Base-by-base conservation (phyloP, 2,113 vertebrate species). In the Urocolius indicus region DNA sequence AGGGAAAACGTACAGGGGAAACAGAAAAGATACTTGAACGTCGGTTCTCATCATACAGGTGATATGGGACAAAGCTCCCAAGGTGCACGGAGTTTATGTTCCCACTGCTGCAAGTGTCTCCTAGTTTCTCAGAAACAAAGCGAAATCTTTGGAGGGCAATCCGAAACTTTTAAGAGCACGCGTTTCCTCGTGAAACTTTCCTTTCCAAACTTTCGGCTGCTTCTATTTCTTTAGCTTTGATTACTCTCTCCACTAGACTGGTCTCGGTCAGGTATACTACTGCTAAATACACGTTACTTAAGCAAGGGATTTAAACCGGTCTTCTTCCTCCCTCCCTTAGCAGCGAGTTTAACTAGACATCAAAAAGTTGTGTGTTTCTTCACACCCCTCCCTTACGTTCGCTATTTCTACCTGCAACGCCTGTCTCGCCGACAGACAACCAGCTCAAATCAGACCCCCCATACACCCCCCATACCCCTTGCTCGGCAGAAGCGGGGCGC, bases 1-100 rank as follows among this genome's bases (percentile, higher is more conserved):
- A 0, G 7, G 23, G 14, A 9, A 94, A 74, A 87, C 2, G 11
- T 32, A 29, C 2, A 34, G 22, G 1, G 13, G 6, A 5, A 1
- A 17, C 26, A 71, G 41, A 17, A 54, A 51, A 52, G 23, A 52
- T 9, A 20, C 43, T 11, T 10, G 41, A 63, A 11, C 10, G 32
- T 7, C 13, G 17, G 11, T 11, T 72, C 20, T 73, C 10, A 3
- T 16, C 17, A 8, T 6, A 15, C 4, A 11, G 23, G 22, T 19
- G 16, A 7, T 15, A 22, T 0, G 4, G 17, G 23, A 29, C 34
- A 43, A 32, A 79, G 43, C 52, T 62, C 51, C 13, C 38, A 32
- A 18, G 41, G 34, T 3, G 13, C 17, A 32, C 20, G 7, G 9
- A 10, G 21, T 46, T 61, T 34, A 55, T 13, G 11, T 45, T 45